Percentiles rank a stretch among this genome's conserved stretches.
Evolutionary conservation across 1,140 invertebrate genomes (phyloP).

Genomic region (Solenopsis invicta): DNA sequence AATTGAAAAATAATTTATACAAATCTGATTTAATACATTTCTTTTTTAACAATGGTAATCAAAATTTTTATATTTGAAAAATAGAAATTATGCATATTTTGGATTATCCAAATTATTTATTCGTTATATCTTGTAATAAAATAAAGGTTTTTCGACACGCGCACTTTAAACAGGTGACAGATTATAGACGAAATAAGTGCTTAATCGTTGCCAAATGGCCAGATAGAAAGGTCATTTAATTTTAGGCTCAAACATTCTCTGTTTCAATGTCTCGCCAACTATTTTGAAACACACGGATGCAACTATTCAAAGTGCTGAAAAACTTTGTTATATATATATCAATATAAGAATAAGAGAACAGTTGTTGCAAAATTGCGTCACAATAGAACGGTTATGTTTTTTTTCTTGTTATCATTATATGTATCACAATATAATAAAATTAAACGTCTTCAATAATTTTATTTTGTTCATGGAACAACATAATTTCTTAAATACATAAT

Average conservation of each 20-base stretch:
- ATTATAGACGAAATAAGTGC: slow-evolving; percentile 37
- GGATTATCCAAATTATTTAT: neutral
- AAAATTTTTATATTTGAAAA: neutral
- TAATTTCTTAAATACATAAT: slow-evolving; percentile 2
- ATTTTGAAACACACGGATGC: slow-evolving; percentile 11
- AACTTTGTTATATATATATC: neutral
- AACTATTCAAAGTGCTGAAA: neutral
- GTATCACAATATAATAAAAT: neutral
- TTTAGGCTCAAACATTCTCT: slow-evolving; percentile 49
- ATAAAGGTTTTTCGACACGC: neutral
- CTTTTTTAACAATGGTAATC: neutral
- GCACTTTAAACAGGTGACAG: neutral
- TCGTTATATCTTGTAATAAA: neutral
- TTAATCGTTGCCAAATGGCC: slow-evolving; percentile 53
- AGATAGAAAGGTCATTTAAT: slow-evolving; percentile 63
- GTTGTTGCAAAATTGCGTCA: neutral
- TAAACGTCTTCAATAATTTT: neutral
- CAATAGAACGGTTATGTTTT: neutral
- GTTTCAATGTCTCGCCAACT: slow-evolving; percentile 45
- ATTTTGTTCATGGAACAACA: neutral
- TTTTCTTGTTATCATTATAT: neutral
- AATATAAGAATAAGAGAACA: too few species aligned
- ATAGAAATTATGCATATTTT: neutral
- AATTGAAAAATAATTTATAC: neutral
- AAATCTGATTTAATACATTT: neutral